Base-by-base conservation (phyloP, 1,140 invertebrate species). In the Octopus sinensis region DNA sequence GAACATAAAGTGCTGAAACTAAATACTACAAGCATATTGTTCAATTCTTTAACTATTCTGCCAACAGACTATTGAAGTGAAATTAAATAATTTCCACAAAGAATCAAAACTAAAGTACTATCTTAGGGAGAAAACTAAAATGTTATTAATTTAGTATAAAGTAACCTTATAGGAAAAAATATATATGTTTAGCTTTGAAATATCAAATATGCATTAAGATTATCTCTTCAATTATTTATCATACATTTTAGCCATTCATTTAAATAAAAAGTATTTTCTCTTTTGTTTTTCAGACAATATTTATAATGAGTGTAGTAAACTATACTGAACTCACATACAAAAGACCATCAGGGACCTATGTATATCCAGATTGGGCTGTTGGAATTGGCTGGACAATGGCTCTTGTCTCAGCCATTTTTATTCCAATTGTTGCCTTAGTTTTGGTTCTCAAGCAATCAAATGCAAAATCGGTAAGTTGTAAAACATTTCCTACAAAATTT, bases 301-400 rank as follows among this genome's bases (percentile, higher is more conserved):
- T 88, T 79, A 78, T 86, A 1, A 81, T 88, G 83, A 86, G 87
- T 82, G 95, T 94, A 93, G 93, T 96, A 51, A 94, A 95, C 85
- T 95, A 96, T 86, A 94, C 87, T 4, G 87, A 89, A 75, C 77
- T 89, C 71, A 86, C 84, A 10, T 89, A 89, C 80, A 82, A 52
- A 9, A 79, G 85, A 23, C 85, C 86, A 17, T 83, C 79, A 12
- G 82, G 82, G 3, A 80, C 54, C 0, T 89, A 92, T 52, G 56
- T 80, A 0, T 94, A 93, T 87, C 94, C 94, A 0, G 77, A 84
- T 4, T 94, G 93, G 93, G 92, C 93, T 2, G 88, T 93, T 13
- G 82, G 76, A 4, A 81, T 94, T 10, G 94, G 93, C 4, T 94
- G 93, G 93, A 81, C 85, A 9, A 91, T 92, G 54, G 93, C 93